Evolutionary conservation across 2,888 invertebrate genomes (phyloP).

Genomic region (Nipponacmea schrenckii): DNA sequence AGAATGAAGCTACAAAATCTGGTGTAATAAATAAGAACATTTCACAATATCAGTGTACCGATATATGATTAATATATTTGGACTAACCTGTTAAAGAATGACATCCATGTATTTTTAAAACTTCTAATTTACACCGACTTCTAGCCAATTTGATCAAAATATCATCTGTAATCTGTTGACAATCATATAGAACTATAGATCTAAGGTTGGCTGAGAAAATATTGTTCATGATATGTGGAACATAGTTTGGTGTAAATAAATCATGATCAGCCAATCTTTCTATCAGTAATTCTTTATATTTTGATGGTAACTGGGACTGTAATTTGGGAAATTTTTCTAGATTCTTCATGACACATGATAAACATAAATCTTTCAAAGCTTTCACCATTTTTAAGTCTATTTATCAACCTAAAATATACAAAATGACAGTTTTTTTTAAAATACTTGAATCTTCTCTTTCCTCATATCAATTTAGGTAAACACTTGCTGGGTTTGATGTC

Average conservation of each 20-base stretch:
- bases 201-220: conserved; percentile 45
- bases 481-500: too few species aligned
- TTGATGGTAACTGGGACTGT: conserved; percentile 46
- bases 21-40: too few species aligned
- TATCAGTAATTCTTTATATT: conserved; percentile 57
- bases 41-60: too few species aligned
- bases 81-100: conserved; percentile 52
- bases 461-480: too few species aligned
- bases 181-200: conserved; percentile 49
- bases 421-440: too few species aligned
- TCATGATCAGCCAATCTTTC: conserved; percentile 56
- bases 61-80: neutral
- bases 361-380: conserved; percentile 52
- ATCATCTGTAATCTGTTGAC: conserved; percentile 53
- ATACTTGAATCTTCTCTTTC: too few species aligned
- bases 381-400: conserved; percentile 45
- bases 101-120: conserved; percentile 48
- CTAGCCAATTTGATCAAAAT: conserved; percentile 43
- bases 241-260: conserved; percentile 40
- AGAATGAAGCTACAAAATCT: too few species aligned
- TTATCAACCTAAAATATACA: neutral
- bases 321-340: conserved; percentile 46
- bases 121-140: conserved; percentile 46
- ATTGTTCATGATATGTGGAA: conserved; percentile 47
- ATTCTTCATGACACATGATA: conserved; percentile 48